These are phyloP conservation scores for Oncorhynchus keta DNA, from an alignment of 2,113 vertebrate species.

Conservation along the genomic window DNA sequence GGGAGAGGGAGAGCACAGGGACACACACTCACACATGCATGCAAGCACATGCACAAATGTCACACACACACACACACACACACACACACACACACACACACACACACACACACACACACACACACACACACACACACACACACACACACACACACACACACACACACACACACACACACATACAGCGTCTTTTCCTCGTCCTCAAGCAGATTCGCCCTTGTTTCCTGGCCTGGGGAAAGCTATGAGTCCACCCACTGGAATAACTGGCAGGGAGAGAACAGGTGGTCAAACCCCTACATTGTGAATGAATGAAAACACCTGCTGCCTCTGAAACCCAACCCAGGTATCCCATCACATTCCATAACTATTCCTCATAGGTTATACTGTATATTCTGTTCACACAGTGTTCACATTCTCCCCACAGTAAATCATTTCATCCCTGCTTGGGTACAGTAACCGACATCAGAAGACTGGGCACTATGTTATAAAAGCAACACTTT, in stretches of 20 bases:
- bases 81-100: no score
- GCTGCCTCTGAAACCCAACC: constrained; percentile 80
- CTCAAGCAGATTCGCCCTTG: background rate
- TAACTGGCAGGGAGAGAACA: constrained; percentile 71
- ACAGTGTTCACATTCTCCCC: constrained; percentile 58
- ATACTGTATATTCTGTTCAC: constrained; percentile 55
- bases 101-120: no score
- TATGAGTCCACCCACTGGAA: background rate
- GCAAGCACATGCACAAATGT: constrained; percentile 22
- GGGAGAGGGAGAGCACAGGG: constrained; percentile 25
- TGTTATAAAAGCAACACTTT: no score
- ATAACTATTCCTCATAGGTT: constrained; percentile 65
- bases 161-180: background rate
- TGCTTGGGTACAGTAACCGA: no score
- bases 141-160: constrained; percentile 36
- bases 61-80: no score
- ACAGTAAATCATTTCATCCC: constrained; percentile 19
- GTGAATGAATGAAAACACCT: constrained; percentile 74
- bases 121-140: no score
- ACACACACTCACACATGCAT: constrained; percentile 41
- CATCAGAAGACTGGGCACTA: no score
- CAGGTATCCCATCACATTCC: constrained; percentile 77
- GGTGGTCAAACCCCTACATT: constrained; percentile 72
- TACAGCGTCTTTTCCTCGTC: background rate
- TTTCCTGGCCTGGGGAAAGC: constrained; percentile 16